A percentile compares a stretch with the other conserved stretches of the same genome.
Conservation (phyloP, 1,140 invertebrate species). For the Bombus turneri region DNA sequence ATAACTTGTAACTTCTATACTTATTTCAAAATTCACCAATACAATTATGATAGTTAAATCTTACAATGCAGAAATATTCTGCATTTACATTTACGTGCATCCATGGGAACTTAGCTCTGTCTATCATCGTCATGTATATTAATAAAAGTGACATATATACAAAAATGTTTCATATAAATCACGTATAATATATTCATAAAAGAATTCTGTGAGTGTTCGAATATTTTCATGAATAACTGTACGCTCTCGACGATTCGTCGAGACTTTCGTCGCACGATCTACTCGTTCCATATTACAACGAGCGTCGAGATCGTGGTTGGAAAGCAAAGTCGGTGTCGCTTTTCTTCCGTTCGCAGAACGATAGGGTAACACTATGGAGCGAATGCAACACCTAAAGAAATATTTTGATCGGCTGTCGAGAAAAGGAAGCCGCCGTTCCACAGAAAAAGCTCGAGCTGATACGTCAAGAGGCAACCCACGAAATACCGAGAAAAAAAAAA, state of each 20-base stretch:
- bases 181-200: not conserved
- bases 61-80: too few species aligned
- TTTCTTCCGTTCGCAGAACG: not conserved
- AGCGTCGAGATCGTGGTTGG: not conserved
- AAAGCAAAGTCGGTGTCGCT: not conserved
- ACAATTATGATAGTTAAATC: too few species aligned
- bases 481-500: slow-evolving; percentile 28
- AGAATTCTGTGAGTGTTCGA: not conserved
- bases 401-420: not conserved
- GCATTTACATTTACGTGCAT: too few species aligned
- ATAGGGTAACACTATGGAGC: not conserved
- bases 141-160: too few species aligned
- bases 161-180: not conserved
- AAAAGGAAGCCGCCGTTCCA: slow-evolving; percentile 32
- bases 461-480: slow-evolving; percentile 39
- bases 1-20: too few species aligned
- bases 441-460: slow-evolving; percentile 41
- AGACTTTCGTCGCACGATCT: slow-evolving; percentile 3
- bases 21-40: too few species aligned
- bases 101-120: too few species aligned
- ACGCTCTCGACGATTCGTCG: not conserved
- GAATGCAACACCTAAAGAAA: slow-evolving; percentile 33
- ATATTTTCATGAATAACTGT: not conserved
- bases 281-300: not conserved
- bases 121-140: too few species aligned